Evolutionary conservation across 2,888 invertebrate species (phyloP).

Genomic region (Sinhomidia bicolor): DNA sequence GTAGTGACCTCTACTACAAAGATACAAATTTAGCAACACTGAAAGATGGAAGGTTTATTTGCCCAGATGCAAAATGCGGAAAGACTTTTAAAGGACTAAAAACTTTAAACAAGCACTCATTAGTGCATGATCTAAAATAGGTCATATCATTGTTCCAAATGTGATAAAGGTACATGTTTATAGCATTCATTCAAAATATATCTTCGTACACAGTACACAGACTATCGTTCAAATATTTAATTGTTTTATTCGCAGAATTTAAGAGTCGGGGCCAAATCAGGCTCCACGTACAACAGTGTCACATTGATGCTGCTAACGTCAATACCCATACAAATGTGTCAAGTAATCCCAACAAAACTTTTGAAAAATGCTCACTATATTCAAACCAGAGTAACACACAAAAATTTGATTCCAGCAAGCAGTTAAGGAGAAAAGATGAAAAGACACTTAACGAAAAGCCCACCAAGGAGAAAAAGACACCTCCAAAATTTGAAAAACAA

Average conservation of each 20-base stretch:
- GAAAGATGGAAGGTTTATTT: slow-evolving; percentile 29
- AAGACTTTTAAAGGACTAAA: slow-evolving; percentile 58
- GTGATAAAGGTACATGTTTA: slow-evolving; percentile 30
- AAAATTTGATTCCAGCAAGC: no score
- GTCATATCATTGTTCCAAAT: slow-evolving; percentile 43
- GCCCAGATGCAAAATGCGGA: slow-evolving; percentile 46
- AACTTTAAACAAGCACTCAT: slow-evolving; percentile 53
- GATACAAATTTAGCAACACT: neutral
- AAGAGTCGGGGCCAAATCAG: slow-evolving; percentile 20
- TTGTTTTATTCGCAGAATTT: slow-evolving; percentile 50
- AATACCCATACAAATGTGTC: neutral
- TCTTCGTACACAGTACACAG: no score
- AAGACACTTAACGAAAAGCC: slow-evolving; percentile 27
- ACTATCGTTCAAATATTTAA: no score
- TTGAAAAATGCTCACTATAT: neutral
- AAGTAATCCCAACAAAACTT: neutral
- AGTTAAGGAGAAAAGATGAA: neutral
- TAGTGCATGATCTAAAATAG: slow-evolving; percentile 38
- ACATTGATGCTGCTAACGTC: no score
- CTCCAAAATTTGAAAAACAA: neutral
- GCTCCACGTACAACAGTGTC: slow-evolving; percentile 3
- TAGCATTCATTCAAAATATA: no score
- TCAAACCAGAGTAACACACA: no score
- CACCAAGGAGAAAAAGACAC: neutral
- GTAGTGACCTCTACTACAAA: slow-evolving; percentile 9